Evolutionary conservation across 1,140 invertebrate genomes (phyloP), one percentile per base, ranked within the genome.

Genomic region (Leptoteleia sp.): DNA sequence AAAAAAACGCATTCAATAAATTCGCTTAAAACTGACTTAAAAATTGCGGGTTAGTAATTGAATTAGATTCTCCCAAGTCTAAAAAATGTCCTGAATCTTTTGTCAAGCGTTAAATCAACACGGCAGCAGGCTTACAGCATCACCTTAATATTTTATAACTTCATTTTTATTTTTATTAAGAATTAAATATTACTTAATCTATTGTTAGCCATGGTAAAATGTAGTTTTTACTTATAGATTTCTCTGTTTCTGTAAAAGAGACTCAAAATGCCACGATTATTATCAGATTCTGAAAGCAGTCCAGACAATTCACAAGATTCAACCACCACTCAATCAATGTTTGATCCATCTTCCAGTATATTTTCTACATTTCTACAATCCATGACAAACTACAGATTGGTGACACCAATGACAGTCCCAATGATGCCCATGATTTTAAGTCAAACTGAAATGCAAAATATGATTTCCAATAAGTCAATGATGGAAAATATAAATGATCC

Each of bases 261-360:
- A n/a, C n/a, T 31, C 16, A 22, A 4, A 50, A 64, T 64, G 59
- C 19, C 48, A 2, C 48, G 38, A 12, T n/a, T 62, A n/a, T 27
- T 62, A 11, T 62, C 57, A 4, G 59, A 64, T 16, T 64, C 45
- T 12, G 59, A 64, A 19, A 64, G 45, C n/a, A 33, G 50, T 19
- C 22, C 12, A 7, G 33, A 64, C 22, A 25, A 25, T 25, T 25
- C 22, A 25, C 3, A 3, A 25, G 22, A 25, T 3, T 6, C 22
- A 25, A 25, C 3, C 22, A 25, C 22, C n/a, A n/a, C n/a, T n/a
- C n/a, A n/a, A n/a, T n/a, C n/a, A n/a, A n/a, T n/a, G n/a, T n/a
- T n/a, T 22, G 1, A 9, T 22, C 27, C 55, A 35, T 61, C 40
- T 0, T 31, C 55, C 3, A 43, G 25, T 15, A 15, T 25, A 22